Conservation (phyloP, 2,797 vertebrate species). For the Galago senegalensis region DNA sequence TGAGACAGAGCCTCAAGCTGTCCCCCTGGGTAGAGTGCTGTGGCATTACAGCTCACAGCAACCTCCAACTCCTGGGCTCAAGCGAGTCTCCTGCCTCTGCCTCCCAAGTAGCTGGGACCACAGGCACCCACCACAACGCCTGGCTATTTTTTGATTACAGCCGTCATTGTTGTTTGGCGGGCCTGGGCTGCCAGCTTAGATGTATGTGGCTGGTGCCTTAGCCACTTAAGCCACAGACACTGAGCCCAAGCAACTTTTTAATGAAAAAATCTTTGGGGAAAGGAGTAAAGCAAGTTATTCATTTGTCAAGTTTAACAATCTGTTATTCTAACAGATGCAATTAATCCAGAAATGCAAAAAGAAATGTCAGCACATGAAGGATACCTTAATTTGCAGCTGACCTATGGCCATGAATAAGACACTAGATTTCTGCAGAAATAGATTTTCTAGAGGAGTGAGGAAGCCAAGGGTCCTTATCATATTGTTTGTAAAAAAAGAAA, state of each 20-base stretch:
- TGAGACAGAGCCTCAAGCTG: too few relatives aligned
- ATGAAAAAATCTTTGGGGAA: conserved; percentile 24
- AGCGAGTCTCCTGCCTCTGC: too few relatives aligned
- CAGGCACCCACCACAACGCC: too few relatives aligned
- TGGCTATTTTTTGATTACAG: too few relatives aligned
- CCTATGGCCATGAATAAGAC: not conserved
- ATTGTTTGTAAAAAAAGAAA: not conserved
- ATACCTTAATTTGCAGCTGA: conserved; percentile 28
- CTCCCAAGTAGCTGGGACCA: too few relatives aligned
- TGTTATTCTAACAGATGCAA: conserved; percentile 47
- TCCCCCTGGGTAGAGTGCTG: too few relatives aligned
- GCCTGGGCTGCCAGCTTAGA: too few relatives aligned
- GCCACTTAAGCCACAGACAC: too few relatives aligned
- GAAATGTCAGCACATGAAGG: conserved; percentile 14
- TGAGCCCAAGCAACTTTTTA: not conserved
- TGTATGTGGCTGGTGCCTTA: too few relatives aligned
- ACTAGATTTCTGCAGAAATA: not conserved
- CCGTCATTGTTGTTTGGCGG: too few relatives aligned
- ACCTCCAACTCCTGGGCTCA: too few relatives aligned
- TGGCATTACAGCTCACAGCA: too few relatives aligned
- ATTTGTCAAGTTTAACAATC: conserved; percentile 34
- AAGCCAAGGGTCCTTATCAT: not conserved
- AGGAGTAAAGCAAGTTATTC: conserved; percentile 33
- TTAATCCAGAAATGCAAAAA: conserved; percentile 48
- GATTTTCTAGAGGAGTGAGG: not conserved